These are phyloP conservation scores for Lophius americanus DNA, from an alignment of 2,797 vertebrate species.

Conservation along the genomic window DNA sequence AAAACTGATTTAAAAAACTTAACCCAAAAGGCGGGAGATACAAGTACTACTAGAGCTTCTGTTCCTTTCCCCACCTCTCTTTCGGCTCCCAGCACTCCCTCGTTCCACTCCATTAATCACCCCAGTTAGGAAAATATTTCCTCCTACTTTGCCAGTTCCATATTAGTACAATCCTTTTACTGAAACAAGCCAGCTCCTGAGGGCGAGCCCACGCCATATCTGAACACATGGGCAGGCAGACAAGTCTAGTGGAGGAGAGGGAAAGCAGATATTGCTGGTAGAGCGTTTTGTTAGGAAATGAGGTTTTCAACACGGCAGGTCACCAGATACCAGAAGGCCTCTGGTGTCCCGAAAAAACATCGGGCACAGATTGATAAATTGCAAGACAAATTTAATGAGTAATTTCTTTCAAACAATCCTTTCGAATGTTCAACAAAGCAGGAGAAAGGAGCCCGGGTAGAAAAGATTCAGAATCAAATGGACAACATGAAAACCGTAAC, in stretches of 20 bases:
- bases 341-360: conserved; percentile 46
- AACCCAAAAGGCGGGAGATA: not conserved
- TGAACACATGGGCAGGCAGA: conserved; percentile 38
- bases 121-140: conserved; percentile 73
- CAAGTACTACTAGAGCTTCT: not conserved
- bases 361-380: conserved; percentile 36
- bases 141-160: conserved; percentile 65
- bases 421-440: conserved; percentile 21
- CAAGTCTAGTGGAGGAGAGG: conserved; percentile 41
- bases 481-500: conserved; percentile 11
- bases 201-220: conserved; percentile 41
- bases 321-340: conserved; percentile 39
- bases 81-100: conserved; percentile 9
- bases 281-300: conserved; percentile 60
- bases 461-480: conserved; percentile 20
- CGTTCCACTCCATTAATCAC: conserved; percentile 61
- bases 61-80: conserved; percentile 23
- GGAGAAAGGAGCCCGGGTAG: not conserved
- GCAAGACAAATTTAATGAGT: conserved; percentile 14
- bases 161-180: conserved; percentile 71
- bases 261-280: conserved; percentile 62
- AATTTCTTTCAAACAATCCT: conserved; percentile 39
- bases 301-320: conserved; percentile 60
- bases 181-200: conserved; percentile 66
- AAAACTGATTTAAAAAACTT: no score